A percentile compares a stretch with the other conserved stretches of the same genome.
Evolutionary conservation across 2,888 invertebrate species (phyloP).

Genomic region (Galerucella calmariensis): DNA sequence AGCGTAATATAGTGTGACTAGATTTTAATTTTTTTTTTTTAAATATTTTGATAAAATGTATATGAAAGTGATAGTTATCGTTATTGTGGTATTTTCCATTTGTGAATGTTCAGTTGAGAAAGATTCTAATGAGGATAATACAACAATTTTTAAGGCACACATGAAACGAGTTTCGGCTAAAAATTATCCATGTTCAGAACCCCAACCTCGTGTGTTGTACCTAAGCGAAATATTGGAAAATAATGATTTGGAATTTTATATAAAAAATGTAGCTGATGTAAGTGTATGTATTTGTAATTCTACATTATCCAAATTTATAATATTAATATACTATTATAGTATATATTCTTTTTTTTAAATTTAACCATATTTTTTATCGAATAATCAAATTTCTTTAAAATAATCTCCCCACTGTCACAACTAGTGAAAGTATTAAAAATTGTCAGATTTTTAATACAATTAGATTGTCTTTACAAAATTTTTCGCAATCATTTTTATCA

Average conservation of each 20-base stretch:
- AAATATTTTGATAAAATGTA: not conserved
- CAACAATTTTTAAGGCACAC: not conserved
- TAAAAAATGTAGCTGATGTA: not conserved
- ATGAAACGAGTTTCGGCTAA: not conserved
- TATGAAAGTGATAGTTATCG: conserved; percentile 5
- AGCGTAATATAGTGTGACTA: not conserved
- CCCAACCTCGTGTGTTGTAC: conserved; percentile 17
- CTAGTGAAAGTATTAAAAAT: too few species aligned
- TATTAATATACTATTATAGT: too few species aligned
- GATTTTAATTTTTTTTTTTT: not conserved
- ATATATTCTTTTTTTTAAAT: too few species aligned
- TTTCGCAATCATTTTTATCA: too few species aligned
- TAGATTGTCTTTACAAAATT: too few species aligned
- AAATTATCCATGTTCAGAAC: conserved; percentile 20
- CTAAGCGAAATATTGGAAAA: conserved; percentile 4
- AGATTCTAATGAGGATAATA: not conserved
- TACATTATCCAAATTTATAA: too few species aligned
- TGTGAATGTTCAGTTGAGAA: not conserved
- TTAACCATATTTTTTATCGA: too few species aligned
- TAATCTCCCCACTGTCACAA: too few species aligned
- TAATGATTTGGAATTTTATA: not conserved
- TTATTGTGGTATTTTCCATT: not conserved
- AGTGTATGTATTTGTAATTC: not conserved
- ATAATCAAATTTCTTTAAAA: too few species aligned
- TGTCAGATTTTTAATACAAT: too few species aligned